These are phyloP conservation scores for Limosa lapponica DNA, from an alignment of 2,797 vertebrate genomes.

Conservation along the genomic window DNA sequence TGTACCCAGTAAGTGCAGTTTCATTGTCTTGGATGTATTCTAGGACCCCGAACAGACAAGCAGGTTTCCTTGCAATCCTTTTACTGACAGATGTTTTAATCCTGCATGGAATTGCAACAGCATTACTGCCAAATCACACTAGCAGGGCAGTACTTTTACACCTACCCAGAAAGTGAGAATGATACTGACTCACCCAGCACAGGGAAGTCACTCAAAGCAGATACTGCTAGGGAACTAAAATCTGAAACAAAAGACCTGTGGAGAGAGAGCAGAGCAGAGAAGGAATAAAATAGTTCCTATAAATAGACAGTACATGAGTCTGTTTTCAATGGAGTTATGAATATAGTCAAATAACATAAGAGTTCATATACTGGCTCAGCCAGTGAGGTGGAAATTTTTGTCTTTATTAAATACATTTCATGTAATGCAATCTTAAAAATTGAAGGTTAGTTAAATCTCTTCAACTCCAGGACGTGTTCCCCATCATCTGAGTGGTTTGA, in stretches of 20 bases:
- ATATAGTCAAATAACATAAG: background rate
- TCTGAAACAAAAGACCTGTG: background rate
- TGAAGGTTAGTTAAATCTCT: background rate
- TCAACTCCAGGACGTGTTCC: background rate
- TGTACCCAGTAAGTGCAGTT: background rate
- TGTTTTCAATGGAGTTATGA: background rate
- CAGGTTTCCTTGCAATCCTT: background rate
- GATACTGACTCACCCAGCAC: background rate
- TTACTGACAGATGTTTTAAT: background rate
- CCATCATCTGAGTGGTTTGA: background rate
- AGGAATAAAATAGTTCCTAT: background rate
- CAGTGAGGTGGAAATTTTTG: background rate
- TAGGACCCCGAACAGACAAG: background rate
- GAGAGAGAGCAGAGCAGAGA: background rate
- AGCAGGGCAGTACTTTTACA: background rate
- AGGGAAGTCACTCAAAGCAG: background rate
- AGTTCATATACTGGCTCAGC: background rate
- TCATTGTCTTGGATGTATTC: background rate
- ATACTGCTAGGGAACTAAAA: background rate
- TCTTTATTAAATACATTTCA: background rate
- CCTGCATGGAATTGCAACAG: background rate
- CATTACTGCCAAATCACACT: background rate
- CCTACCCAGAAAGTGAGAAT: background rate
- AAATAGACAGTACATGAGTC: background rate
- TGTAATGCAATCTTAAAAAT: background rate